Conservation (phyloP, 2,797 vertebrate species). For the Peromyscus eremicus region DNA sequence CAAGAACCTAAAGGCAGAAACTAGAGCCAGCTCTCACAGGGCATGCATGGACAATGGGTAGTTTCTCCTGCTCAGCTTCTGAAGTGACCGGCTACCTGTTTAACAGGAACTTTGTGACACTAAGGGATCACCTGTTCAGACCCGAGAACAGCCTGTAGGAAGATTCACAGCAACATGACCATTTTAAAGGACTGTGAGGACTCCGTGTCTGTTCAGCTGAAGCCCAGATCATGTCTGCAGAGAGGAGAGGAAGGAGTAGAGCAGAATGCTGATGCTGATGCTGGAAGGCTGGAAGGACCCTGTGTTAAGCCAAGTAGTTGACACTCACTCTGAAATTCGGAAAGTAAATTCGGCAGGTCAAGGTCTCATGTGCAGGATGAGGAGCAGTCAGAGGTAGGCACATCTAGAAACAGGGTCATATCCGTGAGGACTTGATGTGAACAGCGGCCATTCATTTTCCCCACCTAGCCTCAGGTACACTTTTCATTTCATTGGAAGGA, state of each 20-base stretch:
- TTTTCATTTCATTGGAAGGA: background rate
- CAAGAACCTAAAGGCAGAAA: background rate
- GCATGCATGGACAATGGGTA: background rate
- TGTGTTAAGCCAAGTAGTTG: too few relatives aligned
- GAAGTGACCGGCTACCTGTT: background rate
- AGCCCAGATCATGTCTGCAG: background rate
- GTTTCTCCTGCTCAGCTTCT: background rate
- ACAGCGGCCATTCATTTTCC: background rate
- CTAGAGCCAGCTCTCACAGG: background rate
- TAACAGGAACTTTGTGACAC: background rate
- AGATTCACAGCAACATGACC: background rate
- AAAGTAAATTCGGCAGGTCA: background rate
- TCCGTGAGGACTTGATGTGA: background rate
- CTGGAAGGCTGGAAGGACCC: background rate
- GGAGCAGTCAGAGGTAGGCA: background rate
- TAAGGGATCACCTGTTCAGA: too few relatives aligned
- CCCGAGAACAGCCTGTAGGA: background rate
- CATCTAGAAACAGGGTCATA: background rate
- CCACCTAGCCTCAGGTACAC: background rate
- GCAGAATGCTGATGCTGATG: too few relatives aligned
- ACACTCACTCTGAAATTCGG: background rate
- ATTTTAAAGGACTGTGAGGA: background rate
- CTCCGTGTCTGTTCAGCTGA: background rate
- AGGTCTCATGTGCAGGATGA: background rate
- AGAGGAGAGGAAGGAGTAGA: background rate